Evolutionary conservation across 2,888 invertebrate species (phyloP), one percentile per base, ranked within the genome.

Genomic region (Carterocephalus palaemon): DNA sequence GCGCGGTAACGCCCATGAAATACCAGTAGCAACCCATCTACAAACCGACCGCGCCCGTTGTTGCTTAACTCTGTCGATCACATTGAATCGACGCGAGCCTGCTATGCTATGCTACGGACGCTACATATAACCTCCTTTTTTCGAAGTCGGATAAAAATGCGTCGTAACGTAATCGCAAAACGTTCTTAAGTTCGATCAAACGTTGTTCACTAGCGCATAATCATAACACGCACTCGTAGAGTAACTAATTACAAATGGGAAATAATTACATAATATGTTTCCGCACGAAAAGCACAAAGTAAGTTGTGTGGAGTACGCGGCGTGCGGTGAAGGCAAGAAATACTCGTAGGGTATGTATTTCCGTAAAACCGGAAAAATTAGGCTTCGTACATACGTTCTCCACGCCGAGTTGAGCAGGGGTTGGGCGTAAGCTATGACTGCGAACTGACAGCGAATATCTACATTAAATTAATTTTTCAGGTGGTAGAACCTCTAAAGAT

Each of bases 281-380:
- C 46, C 41, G 47, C 42, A 34, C 16, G 31, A 28, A 31, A 48
- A 45, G 22, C 28, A 43, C 32, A 47, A 50, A 51, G 45, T 46
- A 45, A 41, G 47, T 47, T 39, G 38, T 38, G 24, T 20, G 12
- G 2, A 28, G 19, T 17, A 15, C 1, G 17, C 8, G 2, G 12
- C 12, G 38, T 4, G 20, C 57, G 51, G 55, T 51, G 50, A 51
- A 57, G 60, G 66, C 62, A 78, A 67, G 67, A 69, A 70, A 71
- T 60, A n/a, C n/a, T n/a, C n/a, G n/a, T n/a, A n/a, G n/a, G n/a
- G n/a, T n/a, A n/a, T n/a, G n/a, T n/a, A 57, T 70, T 75, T 69
- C 70, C 74, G 74, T 69, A 70, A 71, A 74, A 73, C 70, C 74
- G 74, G 68, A 70, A 71, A 74, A 73, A 74, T 69, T 70, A 67